These are phyloP conservation scores for Biston stratarius DNA, from an alignment of 2,888 invertebrate genomes.

Conservation along the genomic window DNA sequence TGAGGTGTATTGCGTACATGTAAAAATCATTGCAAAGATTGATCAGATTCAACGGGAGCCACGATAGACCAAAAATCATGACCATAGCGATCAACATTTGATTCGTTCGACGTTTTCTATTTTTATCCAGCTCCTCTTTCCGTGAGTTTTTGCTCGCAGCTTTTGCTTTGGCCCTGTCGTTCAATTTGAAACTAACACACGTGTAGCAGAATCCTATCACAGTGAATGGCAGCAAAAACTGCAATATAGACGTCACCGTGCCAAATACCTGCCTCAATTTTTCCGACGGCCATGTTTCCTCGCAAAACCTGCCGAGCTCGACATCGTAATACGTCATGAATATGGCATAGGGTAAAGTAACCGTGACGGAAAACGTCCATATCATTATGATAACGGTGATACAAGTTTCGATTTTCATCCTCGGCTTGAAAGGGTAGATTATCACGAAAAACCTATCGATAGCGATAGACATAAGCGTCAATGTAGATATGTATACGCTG, in stretches of 20 bases:
- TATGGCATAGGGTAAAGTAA: constrained; percentile 96
- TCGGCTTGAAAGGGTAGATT: constrained; percentile 96
- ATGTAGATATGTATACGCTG: constrained; percentile 98
- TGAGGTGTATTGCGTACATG: constrained; percentile 90
- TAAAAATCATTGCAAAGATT: constrained; percentile 95
- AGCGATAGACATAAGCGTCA: constrained; percentile 98
- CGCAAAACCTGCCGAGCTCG: constrained; percentile 88
- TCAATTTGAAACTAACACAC: constrained; percentile 95
- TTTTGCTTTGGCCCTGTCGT: constrained; percentile 93
- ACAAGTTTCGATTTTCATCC: constrained; percentile 96
- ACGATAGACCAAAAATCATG: constrained; percentile 97
- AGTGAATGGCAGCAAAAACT: constrained; percentile 97
- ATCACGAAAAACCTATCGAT: constrained; percentile 99
- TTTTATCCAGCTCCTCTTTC: constrained; percentile 95
- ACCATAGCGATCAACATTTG: constrained; percentile 99
- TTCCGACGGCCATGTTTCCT: constrained; percentile 96
- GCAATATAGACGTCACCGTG: constrained; percentile 94
- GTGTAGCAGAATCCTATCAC: constrained; percentile 98
- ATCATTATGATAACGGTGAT: constrained; percentile 94
- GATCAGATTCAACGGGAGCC: constrained; percentile 96
- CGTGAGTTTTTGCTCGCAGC: constrained; percentile 94
- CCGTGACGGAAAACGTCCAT: constrained; percentile 95
- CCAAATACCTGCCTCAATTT: constrained; percentile 93
- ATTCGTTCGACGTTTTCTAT: constrained; percentile 96
- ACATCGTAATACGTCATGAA: constrained; percentile 89